A percentile compares a stretch with the other conserved stretches of the same genome.
Evolutionary conservation across 2,888 invertebrate genomes (phyloP).

Genomic region (Trichogramma dendrolimi): DNA sequence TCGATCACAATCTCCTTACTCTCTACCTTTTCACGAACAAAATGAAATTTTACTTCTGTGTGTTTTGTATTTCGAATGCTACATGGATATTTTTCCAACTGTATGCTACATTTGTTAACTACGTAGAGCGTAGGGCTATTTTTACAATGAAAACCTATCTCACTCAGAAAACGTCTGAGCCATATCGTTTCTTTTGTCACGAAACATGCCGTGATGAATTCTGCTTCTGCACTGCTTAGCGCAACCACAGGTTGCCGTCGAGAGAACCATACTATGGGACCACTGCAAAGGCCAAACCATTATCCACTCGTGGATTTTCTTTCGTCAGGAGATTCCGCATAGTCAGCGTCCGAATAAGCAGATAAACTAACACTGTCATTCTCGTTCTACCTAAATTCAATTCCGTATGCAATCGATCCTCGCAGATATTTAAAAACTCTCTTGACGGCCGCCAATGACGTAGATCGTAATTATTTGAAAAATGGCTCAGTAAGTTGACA

Average conservation of each 20-base stretch:
- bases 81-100: slow-evolving; percentile 1
- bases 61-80: slow-evolving; percentile 2
- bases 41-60: slow-evolving; percentile 5
- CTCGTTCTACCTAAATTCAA: no score
- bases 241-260: neutral
- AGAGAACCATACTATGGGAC: slow-evolving; percentile 4
- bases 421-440: no score
- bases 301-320: neutral
- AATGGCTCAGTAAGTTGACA: neutral
- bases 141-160: neutral
- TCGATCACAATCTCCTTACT: no score
- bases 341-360: slow-evolving; percentile 1
- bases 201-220: slow-evolving; percentile 1
- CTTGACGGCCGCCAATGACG: neutral
- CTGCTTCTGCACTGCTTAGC: neutral
- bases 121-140: neutral
- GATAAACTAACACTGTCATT: no score
- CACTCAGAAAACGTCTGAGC: neutral
- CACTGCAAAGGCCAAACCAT: neutral
- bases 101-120: neutral
- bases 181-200: slow-evolving; percentile 1
- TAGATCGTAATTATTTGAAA: neutral
- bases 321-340: neutral
- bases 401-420: no score
- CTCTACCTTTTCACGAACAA: neutral